Percentiles rank a stretch among this genome's conserved stretches.
phyloP scores from a whole-genome alignment of 2,888 invertebrate species.

The Furcula furcula region DNA sequence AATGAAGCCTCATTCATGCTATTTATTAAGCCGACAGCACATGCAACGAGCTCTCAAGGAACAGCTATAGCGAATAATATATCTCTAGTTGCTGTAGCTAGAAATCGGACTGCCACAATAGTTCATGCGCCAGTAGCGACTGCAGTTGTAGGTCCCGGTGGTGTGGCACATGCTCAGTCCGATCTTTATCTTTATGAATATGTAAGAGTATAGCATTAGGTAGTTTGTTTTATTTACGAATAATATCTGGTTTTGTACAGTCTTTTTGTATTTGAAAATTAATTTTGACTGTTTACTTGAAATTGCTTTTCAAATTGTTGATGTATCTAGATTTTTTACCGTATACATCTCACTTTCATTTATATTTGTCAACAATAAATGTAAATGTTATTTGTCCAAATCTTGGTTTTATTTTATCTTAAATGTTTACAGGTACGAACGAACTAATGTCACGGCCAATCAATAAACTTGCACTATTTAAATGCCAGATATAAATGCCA shows the following conservation, averaged over 20 bases:
- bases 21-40: slow-evolving; percentile 83
- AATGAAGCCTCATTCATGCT: slow-evolving; percentile 47
- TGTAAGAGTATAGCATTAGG: slow-evolving; percentile 32
- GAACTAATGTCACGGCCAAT: slow-evolving; percentile 17
- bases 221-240: slow-evolving; percentile 5
- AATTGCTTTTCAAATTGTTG: slow-evolving; percentile 55
- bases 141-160: slow-evolving; percentile 88
- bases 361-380: slow-evolving; percentile 7
- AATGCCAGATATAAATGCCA: slow-evolving; percentile 2
- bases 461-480: neutral
- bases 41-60: slow-evolving; percentile 84
- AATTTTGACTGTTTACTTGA: slow-evolving; percentile 65
- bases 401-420: slow-evolving; percentile 16
- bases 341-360: neutral
- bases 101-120: slow-evolving; percentile 83
- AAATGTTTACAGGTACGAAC: no score
- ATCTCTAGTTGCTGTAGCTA: slow-evolving; percentile 83
- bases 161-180: slow-evolving; percentile 88
- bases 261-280: slow-evolving; percentile 39
- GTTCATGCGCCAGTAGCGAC: slow-evolving; percentile 85
- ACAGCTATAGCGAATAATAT: slow-evolving; percentile 86
- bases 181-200: slow-evolving; percentile 83
- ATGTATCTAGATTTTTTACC: slow-evolving; percentile 5
- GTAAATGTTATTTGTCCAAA: slow-evolving; percentile 7
- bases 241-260: no score